These are phyloP conservation scores for Phocoena phocoena DNA, from an alignment of 2,113 vertebrate genomes.

Conservation along the genomic window DNA sequence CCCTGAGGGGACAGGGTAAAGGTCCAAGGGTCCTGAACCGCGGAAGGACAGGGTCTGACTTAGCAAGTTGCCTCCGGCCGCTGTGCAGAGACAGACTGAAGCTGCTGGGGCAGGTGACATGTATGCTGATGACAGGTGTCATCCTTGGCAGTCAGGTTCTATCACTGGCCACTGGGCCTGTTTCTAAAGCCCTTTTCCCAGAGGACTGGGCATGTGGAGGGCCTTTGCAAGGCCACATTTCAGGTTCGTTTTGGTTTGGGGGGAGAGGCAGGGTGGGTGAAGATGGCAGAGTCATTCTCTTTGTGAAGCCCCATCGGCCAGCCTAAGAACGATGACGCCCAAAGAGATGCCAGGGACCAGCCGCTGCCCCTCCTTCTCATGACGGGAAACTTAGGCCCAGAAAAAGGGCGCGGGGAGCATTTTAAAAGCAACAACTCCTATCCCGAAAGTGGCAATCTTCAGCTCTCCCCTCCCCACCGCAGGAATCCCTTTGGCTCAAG, in stretches of 20 bases:
- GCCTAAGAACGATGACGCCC: background rate
- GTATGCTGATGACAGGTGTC: background rate
- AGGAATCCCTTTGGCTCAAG: background rate
- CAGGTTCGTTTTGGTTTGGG: background rate
- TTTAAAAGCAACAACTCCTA: background rate
- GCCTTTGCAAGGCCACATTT: background rate
- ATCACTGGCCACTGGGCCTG: background rate
- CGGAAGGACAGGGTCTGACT: background rate
- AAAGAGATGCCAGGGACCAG: background rate
- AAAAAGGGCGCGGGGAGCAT: background rate
- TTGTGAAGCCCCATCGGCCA: background rate
- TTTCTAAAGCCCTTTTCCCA: background rate
- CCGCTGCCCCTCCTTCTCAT: background rate
- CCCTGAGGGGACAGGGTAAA: background rate
- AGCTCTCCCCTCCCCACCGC: background rate
- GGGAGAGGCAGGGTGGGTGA: background rate
- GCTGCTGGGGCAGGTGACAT: background rate
- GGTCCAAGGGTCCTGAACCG: background rate
- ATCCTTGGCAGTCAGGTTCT: background rate
- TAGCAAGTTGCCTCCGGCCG: background rate
- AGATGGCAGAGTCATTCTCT: background rate
- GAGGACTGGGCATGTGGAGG: background rate
- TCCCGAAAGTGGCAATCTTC: background rate
- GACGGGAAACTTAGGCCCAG: background rate
- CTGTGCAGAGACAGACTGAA: background rate